These are phyloP conservation scores for Tyria jacobaeae DNA, from an alignment of 2,888 invertebrate genomes.

Conservation along the genomic window DNA sequence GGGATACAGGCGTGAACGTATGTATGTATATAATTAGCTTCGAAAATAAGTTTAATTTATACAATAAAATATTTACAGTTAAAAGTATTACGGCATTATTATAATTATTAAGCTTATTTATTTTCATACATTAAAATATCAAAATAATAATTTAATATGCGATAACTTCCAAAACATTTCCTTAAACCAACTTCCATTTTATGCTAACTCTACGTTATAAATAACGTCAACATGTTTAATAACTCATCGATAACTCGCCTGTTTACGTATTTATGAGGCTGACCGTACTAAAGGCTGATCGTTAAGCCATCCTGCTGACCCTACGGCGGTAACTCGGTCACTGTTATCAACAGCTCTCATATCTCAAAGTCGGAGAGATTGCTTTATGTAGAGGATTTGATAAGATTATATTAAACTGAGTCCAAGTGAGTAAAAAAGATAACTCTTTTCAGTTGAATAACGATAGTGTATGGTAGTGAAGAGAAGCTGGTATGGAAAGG, in stretches of 20 bases:
- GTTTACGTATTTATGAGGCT: conserved; percentile 44
- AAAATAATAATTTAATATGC: no score
- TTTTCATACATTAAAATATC: no score
- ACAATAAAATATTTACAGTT: no score
- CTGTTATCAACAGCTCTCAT: conserved; percentile 7
- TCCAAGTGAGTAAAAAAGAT: no score
- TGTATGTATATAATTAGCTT: no score
- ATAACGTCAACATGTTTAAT: conserved; percentile 24
- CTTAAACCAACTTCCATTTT: conserved; percentile 1
- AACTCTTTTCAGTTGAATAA: no score
- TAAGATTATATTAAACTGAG: not conserved
- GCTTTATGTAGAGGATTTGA: not conserved
- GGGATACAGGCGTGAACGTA: no score
- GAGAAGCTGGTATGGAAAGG: no score
- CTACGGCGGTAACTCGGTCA: conserved; percentile 13
- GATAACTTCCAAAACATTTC: no score
- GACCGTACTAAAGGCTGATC: conserved; percentile 42
- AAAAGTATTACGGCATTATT: no score
- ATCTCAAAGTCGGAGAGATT: not conserved
- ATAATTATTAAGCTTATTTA: no score
- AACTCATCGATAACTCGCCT: conserved; percentile 27
- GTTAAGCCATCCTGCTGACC: conserved; percentile 45
- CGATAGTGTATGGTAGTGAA: not conserved
- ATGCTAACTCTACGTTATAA: conserved; percentile 7
- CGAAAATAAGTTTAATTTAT: no score